A percentile compares a stretch with the other conserved stretches of the same genome.
Evolutionary conservation across 2,888 invertebrate genomes (phyloP).

Genomic region (Sminthurides aquaticus): DNA sequence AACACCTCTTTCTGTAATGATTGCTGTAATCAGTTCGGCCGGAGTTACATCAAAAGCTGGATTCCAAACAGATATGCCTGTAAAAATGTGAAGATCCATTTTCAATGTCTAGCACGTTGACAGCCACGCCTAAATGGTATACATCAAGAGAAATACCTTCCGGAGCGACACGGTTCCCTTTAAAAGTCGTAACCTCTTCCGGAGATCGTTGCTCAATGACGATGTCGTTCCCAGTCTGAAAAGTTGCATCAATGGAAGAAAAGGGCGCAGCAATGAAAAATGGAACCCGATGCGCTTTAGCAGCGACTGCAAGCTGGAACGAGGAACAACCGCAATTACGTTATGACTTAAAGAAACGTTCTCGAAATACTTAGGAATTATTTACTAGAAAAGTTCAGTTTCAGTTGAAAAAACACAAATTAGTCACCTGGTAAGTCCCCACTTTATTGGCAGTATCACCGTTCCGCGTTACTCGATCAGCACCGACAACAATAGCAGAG

Average conservation of each 20-base stretch:
- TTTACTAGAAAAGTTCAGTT: no score
- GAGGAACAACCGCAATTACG: no score
- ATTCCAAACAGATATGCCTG: slow-evolving; percentile 37
- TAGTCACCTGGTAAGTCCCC: slow-evolving; percentile 74
- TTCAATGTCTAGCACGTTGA: no score
- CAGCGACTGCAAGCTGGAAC: slow-evolving; percentile 71
- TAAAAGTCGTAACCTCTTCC: slow-evolving; percentile 83
- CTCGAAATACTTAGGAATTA: no score
- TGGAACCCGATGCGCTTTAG: slow-evolving; percentile 81
- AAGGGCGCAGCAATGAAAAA: slow-evolving; percentile 93
- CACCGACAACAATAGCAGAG: slow-evolving; percentile 91
- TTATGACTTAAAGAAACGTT: no score
- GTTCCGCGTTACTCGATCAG: slow-evolving; percentile 90
- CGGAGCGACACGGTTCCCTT: slow-evolving; percentile 78
- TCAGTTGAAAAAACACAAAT: background rate
- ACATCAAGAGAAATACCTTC: no score
- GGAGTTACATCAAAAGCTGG: slow-evolving; percentile 94
- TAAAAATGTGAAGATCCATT: slow-evolving; percentile 7
- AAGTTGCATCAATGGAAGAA: slow-evolving; percentile 77
- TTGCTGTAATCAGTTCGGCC: slow-evolving; percentile 78
- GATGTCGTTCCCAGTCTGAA: slow-evolving; percentile 74
- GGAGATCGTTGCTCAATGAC: slow-evolving; percentile 89
- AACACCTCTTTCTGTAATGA: slow-evolving; percentile 89
- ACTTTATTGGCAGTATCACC: slow-evolving; percentile 99
- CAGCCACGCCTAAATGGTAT: no score